phyloP scores from a whole-genome alignment of 2,888 invertebrate genomes.

The Nysson spinosus region DNA sequence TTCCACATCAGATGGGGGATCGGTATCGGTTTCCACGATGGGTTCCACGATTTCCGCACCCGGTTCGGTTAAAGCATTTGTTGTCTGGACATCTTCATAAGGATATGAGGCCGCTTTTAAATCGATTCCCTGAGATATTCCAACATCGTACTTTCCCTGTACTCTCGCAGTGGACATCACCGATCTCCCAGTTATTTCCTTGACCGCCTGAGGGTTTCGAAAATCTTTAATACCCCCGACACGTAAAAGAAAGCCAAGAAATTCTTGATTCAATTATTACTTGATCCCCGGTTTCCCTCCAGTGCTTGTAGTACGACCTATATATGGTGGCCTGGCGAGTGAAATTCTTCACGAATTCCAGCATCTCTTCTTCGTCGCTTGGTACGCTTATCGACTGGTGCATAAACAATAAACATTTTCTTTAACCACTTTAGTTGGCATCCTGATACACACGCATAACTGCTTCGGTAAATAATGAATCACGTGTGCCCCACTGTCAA shows the following conservation, averaged over 20 bases:
- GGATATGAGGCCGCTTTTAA: neutral
- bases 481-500: too few relatives aligned
- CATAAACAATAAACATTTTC: neutral
- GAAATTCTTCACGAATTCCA: conserved; percentile 48
- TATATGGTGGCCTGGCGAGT: conserved; percentile 59
- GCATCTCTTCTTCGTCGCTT: conserved; percentile 50
- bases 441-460: too few relatives aligned
- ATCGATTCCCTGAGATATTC: neutral
- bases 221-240: neutral
- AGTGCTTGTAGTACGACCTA: conserved; percentile 63
- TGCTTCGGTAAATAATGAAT: too few relatives aligned
- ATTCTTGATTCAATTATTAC: too few relatives aligned
- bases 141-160: conserved; percentile 3
- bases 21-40: too few relatives aligned
- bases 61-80: too few relatives aligned
- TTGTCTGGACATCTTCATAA: too few relatives aligned
- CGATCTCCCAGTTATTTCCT: conserved; percentile 46
- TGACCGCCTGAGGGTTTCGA: conserved; percentile 41
- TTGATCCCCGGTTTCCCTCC: conserved; percentile 56
- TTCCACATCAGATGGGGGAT: too few relatives aligned
- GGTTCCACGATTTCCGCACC: neutral
- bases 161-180: conserved; percentile 51
- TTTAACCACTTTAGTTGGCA: too few relatives aligned
- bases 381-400: too few relatives aligned
- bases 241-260: too few relatives aligned